A percentile compares a stretch with the other conserved stretches of the same genome.
These are phyloP conservation scores for Ramazzottius varieornatus DNA, from an alignment of 2,888 invertebrate genomes.

Conservation along the genomic window DNA sequence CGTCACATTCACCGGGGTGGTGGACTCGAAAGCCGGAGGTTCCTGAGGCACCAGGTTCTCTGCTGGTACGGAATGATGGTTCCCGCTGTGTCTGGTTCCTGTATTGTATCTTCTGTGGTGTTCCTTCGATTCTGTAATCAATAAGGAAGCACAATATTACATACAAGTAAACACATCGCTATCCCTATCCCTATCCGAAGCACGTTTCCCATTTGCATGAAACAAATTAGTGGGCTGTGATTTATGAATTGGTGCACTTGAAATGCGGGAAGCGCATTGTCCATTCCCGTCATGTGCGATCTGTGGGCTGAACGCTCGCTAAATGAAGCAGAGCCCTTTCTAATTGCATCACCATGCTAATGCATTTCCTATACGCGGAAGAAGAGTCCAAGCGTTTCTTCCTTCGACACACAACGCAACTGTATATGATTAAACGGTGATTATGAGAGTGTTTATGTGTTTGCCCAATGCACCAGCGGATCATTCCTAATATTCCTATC, in stretches of 20 bases:
- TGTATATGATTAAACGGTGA: neutral
- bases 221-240: neutral
- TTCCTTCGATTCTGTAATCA: neutral
- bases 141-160: too few species aligned
- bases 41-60: neutral
- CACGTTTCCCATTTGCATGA: neutral
- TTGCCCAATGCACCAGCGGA: neutral
- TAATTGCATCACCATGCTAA: neutral
- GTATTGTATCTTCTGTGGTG: neutral
- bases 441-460: neutral
- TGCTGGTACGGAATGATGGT: neutral
- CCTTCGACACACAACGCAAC: neutral
- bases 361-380: too few species aligned
- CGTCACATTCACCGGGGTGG: neutral
- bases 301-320: neutral
- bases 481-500: neutral
- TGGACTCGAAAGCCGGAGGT: neutral
- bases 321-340: neutral
- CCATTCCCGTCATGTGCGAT: neutral
- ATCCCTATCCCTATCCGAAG: neutral
- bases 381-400: too few species aligned
- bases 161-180: neutral
- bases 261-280: too few species aligned
- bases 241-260: neutral
- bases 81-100: neutral